phyloP scores from a whole-genome alignment of 2,888 invertebrate species.

The Neria commutata region DNA sequence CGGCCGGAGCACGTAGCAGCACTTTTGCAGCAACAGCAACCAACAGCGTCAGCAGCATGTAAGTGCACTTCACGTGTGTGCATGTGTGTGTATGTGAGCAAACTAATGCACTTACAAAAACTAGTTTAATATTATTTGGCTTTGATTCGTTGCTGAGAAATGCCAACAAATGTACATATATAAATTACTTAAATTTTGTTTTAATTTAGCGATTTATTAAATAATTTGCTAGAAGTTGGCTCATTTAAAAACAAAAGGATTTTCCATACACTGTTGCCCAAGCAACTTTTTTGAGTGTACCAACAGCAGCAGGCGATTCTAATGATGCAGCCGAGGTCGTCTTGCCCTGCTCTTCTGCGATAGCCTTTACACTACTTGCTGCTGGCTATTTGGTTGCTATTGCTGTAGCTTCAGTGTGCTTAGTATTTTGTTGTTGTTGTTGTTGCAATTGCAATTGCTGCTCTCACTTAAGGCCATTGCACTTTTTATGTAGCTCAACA shows the following conservation, averaged over 20 bases:
- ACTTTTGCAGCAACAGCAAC: conserved; percentile 40
- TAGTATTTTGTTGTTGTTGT: conserved; percentile 18
- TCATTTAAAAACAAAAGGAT: too few relatives aligned
- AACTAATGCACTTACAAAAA: too few relatives aligned
- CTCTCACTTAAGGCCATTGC: conserved; percentile 53
- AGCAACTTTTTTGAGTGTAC: too few relatives aligned
- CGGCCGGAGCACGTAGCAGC: conserved; percentile 47
- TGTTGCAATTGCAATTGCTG: conserved; percentile 49
- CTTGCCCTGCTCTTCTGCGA: conserved; percentile 17
- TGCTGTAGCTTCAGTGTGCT: conserved; percentile 15
- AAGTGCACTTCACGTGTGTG: conserved; percentile 26
- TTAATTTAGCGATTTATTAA: too few relatives aligned
- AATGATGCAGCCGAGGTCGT: conserved; percentile 52
- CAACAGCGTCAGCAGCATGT: background rate
- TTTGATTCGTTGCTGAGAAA: too few relatives aligned
- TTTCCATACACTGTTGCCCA: too few relatives aligned
- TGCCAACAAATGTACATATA: too few relatives aligned
- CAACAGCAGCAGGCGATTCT: too few relatives aligned
- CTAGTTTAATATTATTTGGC: too few relatives aligned
- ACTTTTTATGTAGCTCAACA: conserved; percentile 48
- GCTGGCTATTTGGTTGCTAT: background rate
- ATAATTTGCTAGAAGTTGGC: too few relatives aligned
- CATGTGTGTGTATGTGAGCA: conserved; percentile 33
- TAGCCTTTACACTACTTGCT: background rate
- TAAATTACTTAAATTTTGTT: too few relatives aligned